Conservation (phyloP, 2,113 vertebrate species). For the human (Homo sapiens) region DNA sequence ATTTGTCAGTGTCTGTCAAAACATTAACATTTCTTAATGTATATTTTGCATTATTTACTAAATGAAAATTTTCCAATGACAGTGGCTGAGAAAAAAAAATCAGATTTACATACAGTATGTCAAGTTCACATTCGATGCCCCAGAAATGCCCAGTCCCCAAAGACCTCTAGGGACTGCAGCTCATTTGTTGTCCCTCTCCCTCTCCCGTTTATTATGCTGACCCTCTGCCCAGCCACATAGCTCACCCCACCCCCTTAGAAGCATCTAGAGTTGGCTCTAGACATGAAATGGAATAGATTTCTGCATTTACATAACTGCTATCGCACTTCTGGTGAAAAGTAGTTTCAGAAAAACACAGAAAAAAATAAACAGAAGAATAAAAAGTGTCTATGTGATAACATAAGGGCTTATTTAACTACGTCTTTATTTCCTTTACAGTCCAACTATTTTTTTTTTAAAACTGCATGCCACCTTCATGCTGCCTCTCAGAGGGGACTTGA, state of each 20-base stretch:
- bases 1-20: conserved; percentile 45
- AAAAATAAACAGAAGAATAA: conserved; percentile 20
- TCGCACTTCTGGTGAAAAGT: background rate
- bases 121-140: background rate
- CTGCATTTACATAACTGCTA: background rate
- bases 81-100: background rate
- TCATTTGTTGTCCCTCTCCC: accelerated
- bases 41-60: conserved; percentile 56
- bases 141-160: background rate
- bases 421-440: conserved; percentile 53
- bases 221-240: background rate
- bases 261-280: background rate
- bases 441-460: conserved; percentile 32
- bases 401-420: background rate
- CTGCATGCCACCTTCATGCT: background rate
- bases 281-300: background rate
- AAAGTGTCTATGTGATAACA: background rate
- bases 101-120: background rate
- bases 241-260: background rate
- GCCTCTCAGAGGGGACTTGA: conserved; percentile 16
- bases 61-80: background rate
- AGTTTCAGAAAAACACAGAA: background rate
- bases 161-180: background rate
- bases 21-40: conserved; percentile 33
- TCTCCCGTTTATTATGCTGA: background rate